Evolutionary conservation across 2,113 vertebrate genomes (phyloP).

Genomic region (Tyrannus savana): DNA sequence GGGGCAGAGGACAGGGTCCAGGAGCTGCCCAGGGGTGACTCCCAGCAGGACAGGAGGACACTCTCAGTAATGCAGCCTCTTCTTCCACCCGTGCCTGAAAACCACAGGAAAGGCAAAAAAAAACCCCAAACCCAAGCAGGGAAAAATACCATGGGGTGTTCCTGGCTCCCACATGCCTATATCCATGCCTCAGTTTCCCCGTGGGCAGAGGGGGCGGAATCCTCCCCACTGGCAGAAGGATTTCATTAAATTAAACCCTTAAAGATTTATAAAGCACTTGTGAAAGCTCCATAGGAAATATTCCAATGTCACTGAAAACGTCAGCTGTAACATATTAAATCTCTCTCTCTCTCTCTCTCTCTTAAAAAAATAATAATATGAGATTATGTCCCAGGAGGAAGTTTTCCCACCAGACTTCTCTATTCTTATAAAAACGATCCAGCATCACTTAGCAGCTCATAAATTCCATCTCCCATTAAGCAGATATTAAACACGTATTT

Average conservation of each 20-base stretch:
- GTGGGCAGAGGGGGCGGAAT: not conserved
- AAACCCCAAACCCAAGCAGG: rapidly evolving
- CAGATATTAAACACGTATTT: constrained; percentile 66
- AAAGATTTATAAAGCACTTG: constrained; percentile 33
- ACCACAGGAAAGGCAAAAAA: not conserved
- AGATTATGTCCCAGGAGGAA: constrained; percentile 76
- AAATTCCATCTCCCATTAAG: constrained; percentile 71
- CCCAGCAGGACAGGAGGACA: not conserved
- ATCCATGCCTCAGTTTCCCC: not conserved
- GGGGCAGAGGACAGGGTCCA: not conserved
- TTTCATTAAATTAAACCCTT: not conserved
- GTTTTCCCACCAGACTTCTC: constrained; percentile 67
- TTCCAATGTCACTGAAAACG: constrained; percentile 32
- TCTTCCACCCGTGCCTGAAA: not conserved
- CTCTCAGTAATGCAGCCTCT: not conserved
- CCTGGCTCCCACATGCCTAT: not conserved
- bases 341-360: not conserved
- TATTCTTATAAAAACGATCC: constrained; percentile 67
- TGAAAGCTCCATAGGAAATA: constrained; percentile 37
- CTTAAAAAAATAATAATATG: constrained; percentile 66
- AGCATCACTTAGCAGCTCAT: constrained; percentile 62
- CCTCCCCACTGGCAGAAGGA: not conserved
- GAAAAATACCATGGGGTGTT: not conserved
- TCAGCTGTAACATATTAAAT: constrained; percentile 50
- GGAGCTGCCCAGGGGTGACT: not conserved